A percentile compares a stretch with the other conserved stretches of the same genome.
These are phyloP conservation scores for Caerostris extrusa DNA, from an alignment of 1,140 invertebrate genomes.

Conservation along the genomic window DNA sequence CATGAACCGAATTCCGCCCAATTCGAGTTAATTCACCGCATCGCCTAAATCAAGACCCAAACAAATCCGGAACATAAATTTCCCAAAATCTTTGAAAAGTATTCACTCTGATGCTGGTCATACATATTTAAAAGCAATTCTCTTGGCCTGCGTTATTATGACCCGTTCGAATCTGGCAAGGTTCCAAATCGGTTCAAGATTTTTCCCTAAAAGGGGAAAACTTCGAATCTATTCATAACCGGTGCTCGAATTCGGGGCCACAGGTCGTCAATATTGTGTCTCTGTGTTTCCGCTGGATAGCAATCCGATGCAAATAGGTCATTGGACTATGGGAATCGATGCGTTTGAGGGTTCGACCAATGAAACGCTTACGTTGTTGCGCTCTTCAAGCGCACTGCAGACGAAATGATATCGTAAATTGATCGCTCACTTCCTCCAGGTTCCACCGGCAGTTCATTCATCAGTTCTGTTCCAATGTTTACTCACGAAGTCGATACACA, in stretches of 20 bases:
- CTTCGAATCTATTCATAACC: constrained; percentile 15
- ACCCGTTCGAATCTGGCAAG: not conserved
- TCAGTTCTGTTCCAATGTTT: not conserved
- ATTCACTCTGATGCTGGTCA: not conserved
- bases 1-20: not conserved
- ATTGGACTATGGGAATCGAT: constrained; percentile 33
- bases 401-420: constrained; percentile 11
- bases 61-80: not conserved
- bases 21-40: constrained; percentile 3
- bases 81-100: not conserved
- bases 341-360: not conserved
- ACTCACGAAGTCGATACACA: no score
- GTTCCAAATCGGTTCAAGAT: not conserved
- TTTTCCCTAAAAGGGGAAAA: not conserved
- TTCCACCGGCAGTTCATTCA: not conserved
- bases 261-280: constrained; percentile 29
- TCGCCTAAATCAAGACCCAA: not conserved
- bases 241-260: not conserved
- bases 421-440: not conserved
- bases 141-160: not conserved
- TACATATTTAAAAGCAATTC: constrained; percentile 13
- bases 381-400: not conserved
- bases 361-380: constrained; percentile 22
- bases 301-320: constrained; percentile 21
- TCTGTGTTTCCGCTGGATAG: constrained; percentile 3